These are phyloP conservation scores for Formica aserva DNA, from an alignment of 2,888 invertebrate genomes.

Conservation along the genomic window DNA sequence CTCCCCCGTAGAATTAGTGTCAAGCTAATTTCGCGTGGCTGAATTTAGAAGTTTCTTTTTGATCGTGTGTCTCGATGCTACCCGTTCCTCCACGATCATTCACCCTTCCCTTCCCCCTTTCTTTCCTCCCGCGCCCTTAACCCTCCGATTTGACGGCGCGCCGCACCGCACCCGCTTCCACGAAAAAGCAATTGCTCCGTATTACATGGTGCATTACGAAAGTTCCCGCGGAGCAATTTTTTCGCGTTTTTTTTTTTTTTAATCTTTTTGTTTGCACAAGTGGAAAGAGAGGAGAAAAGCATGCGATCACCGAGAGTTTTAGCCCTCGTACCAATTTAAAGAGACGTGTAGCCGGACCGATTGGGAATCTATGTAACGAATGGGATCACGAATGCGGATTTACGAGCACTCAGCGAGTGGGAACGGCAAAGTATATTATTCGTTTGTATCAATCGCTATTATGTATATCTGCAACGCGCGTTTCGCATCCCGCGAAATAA, in stretches of 20 bases:
- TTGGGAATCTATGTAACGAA: slow-evolving; percentile 14
- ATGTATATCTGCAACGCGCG: slow-evolving; percentile 6
- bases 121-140: not conserved
- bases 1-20: slow-evolving; percentile 69
- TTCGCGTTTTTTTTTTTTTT: not conserved
- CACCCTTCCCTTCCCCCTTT: not conserved
- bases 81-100: not conserved
- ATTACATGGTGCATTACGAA: slow-evolving; percentile 42
- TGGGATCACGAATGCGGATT: slow-evolving; percentile 48
- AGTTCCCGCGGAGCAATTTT: slow-evolving; percentile 39
- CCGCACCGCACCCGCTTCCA: slow-evolving; percentile 20
- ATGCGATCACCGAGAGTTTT: slow-evolving; percentile 25
- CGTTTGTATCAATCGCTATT: slow-evolving; percentile 29
- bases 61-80: slow-evolving; percentile 64
- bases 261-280: not conserved
- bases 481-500: slow-evolving; percentile 14
- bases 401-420: slow-evolving; percentile 30
- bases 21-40: slow-evolving; percentile 68
- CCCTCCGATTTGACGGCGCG: not conserved
- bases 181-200: slow-evolving; percentile 46
- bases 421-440: slow-evolving; percentile 35
- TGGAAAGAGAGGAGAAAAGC: not conserved
- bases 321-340: slow-evolving; percentile 24
- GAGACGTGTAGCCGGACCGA: not conserved
- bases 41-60: slow-evolving; percentile 70